These are phyloP conservation scores for Hemichromis elongatus DNA, from an alignment of 2,113 vertebrate species.

Conservation along the genomic window DNA sequence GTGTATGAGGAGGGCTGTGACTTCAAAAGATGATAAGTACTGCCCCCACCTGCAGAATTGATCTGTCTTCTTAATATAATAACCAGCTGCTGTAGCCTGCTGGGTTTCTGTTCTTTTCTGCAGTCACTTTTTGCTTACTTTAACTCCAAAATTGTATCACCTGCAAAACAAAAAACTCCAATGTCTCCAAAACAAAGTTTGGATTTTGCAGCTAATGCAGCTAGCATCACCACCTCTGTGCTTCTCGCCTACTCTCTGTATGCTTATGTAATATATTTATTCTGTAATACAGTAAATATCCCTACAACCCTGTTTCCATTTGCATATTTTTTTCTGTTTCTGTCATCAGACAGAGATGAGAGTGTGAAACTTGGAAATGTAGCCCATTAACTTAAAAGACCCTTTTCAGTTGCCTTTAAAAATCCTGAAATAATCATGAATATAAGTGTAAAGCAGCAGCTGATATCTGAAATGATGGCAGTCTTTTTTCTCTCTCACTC, in stretches of 20 bases:
- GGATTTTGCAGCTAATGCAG: not conserved
- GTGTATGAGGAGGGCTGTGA: not conserved
- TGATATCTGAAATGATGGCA: not conserved
- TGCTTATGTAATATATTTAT: not conserved
- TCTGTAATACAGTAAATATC: not conserved
- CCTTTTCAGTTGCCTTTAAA: not conserved
- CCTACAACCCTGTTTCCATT: not conserved
- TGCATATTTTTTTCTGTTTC: not conserved
- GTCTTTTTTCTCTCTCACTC: not conserved
- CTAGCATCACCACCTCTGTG: not conserved
- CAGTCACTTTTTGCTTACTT: not conserved
- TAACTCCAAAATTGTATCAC: not conserved
- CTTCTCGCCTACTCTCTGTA: not conserved
- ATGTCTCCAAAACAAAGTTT: not conserved
- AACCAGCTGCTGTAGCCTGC: not conserved
- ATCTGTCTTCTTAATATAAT: not conserved
- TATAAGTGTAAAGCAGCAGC: not conserved
- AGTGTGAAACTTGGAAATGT: not conserved
- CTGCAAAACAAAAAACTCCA: fast-evolving
- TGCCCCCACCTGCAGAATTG: not conserved
- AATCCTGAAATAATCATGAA: not conserved
- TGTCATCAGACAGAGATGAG: not conserved
- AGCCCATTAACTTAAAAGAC: not conserved
- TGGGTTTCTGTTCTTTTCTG: fast-evolving
- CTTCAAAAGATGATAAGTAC: not conserved